A percentile compares a stretch with the other conserved stretches of the same genome.
phyloP scores from a whole-genome alignment of 30 jellyfish, hydroid and myxozoan genomes.

The Rhopilema esculentum region DNA sequence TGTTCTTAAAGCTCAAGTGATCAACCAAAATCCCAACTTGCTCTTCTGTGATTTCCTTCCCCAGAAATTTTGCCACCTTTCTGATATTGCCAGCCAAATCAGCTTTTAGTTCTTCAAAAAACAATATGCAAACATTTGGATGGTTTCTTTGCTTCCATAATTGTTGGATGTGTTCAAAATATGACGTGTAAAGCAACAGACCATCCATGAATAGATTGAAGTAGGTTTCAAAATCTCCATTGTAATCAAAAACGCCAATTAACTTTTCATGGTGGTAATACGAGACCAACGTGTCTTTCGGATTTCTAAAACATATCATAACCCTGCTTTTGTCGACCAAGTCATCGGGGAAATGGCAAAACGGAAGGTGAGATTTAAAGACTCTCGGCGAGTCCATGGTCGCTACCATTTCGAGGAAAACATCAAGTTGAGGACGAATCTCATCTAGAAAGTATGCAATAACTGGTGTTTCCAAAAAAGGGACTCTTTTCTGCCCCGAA shows the following conservation, averaged over 20 bases:
- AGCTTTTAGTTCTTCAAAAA: slow-evolving; percentile 1
- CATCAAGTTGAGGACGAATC: background rate
- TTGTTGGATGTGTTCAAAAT: background rate
- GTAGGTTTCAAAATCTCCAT: slow-evolving; percentile 1
- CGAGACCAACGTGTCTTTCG: slow-evolving; percentile 27
- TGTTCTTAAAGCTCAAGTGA: slow-evolving; percentile 5
- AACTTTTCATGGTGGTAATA: slow-evolving; percentile 10
- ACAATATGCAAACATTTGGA: slow-evolving; percentile 5
- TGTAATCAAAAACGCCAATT: background rate
- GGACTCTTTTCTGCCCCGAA: background rate
- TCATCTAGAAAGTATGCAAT: background rate
- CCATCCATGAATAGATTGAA: slow-evolving; percentile 24
- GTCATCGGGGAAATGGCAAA: slow-evolving; percentile 7
- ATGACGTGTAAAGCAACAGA: background rate
- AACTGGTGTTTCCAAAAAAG: background rate
- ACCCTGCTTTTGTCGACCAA: slow-evolving; percentile 3
- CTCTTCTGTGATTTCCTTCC: background rate
- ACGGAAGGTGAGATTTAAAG: slow-evolving; percentile 13
- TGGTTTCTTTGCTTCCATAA: slow-evolving; percentile 17
- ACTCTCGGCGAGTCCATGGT: slow-evolving; percentile 11
- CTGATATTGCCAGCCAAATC: slow-evolving; percentile 2
- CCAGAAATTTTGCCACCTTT: slow-evolving; percentile 29
- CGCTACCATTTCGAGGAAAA: background rate
- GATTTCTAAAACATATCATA: slow-evolving; percentile 4
- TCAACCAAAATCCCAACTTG: background rate